Evolutionary conservation across 2,113 vertebrate species (phyloP).

Genomic region (Ranitomeya imitator): DNA sequence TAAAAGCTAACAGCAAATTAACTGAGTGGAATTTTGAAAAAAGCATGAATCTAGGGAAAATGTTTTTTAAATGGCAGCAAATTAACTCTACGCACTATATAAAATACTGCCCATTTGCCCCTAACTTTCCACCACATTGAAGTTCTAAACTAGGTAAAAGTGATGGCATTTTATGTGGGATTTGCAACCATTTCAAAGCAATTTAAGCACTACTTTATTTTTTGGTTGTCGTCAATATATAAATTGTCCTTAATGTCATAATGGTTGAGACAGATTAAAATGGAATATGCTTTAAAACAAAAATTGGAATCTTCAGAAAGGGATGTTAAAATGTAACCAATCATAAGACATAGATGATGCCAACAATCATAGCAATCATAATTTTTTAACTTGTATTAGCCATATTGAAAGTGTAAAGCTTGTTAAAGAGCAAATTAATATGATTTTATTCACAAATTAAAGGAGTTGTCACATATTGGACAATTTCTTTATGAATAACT

Average conservation of each 20-base stretch:
- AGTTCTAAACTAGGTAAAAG: not conserved
- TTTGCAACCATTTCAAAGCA: not conserved
- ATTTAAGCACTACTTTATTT: not conserved
- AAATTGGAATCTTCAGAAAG: not conserved
- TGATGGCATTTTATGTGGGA: not conserved
- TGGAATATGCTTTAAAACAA: not conserved
- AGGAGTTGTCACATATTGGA: no score
- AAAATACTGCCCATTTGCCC: not conserved
- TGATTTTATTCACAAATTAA: no score
- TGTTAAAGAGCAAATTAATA: no score
- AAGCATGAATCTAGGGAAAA: not conserved
- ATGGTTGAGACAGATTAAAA: not conserved
- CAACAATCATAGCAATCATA: no score
- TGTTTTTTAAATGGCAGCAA: not conserved
- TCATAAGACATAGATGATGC: no score
- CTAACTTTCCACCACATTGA: not conserved
- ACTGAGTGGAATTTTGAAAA: not conserved
- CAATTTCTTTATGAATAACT: no score
- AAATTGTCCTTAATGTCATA: not conserved
- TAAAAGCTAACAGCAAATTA: not conserved
- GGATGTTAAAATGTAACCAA: not conserved
- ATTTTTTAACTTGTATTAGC: no score
- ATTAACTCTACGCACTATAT: not conserved
- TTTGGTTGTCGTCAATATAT: not conserved
- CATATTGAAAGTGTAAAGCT: no score